A percentile compares a stretch with the other conserved stretches of the same genome.
phyloP scores from a whole-genome alignment of 1,140 invertebrate species.

The Scaptomyza pallida region DNA sequence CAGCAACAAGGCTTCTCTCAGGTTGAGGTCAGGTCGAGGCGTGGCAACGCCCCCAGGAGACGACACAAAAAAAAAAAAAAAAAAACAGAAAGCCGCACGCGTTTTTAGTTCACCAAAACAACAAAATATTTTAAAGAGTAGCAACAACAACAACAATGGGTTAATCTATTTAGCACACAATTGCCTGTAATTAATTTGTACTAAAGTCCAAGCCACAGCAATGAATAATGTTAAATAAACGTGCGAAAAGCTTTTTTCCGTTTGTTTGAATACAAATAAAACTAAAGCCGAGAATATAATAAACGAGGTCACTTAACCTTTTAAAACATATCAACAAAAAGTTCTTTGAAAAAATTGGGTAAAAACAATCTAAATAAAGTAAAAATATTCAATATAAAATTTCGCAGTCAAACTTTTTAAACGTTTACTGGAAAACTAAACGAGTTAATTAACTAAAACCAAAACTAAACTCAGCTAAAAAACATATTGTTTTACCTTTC shows the following conservation, averaged over 20 bases:
- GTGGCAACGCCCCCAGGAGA: conserved; percentile 42
- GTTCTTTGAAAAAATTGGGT: too few species aligned
- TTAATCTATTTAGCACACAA: conserved; percentile 29
- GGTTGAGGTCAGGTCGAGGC: conserved; percentile 34
- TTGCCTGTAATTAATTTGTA: conserved; percentile 48
- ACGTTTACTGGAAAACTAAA: too few species aligned
- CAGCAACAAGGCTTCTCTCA: conserved; percentile 23
- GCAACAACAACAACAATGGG: neutral
- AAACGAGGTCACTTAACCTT: too few species aligned
- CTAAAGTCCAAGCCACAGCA: conserved; percentile 1
- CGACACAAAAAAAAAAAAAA: too few species aligned
- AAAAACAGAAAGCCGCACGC: conserved; percentile 6
- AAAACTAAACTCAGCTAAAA: too few species aligned
- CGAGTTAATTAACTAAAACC: too few species aligned
- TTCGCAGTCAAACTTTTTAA: too few species aligned
- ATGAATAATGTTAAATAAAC: conserved; percentile 30
- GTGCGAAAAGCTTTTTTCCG: neutral
- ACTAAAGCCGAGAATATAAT: neutral
- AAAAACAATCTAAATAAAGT: too few species aligned
- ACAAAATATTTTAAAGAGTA: conserved; percentile 18
- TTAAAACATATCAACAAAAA: too few species aligned
- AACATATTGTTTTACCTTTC: too few species aligned
- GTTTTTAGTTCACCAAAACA: conserved; percentile 30
- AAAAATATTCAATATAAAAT: too few species aligned
- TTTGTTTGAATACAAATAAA: conserved; percentile 10